Evolutionary conservation across 2,888 invertebrate genomes (phyloP), one percentile per base, ranked within the genome.

Genomic region (Eupithecia subfuscata): DNA sequence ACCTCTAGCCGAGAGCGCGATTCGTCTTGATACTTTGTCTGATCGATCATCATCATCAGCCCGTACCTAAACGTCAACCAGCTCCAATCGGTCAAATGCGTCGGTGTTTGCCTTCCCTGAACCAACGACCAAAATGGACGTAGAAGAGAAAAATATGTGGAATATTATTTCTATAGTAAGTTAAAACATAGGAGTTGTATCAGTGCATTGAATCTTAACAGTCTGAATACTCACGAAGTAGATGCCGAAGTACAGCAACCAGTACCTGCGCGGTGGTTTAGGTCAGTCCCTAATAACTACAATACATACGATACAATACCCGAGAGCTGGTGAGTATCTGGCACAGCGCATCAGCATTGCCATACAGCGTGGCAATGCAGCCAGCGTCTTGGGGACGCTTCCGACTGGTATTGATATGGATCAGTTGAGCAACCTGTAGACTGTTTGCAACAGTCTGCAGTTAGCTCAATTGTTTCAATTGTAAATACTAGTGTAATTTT

Each of bases 21-120:
- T 60, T 60, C 34, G 37, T 77, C 72, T 85, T 86, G 84, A 82
- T 82, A 81, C 81, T 83, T 82, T 63, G 65, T 60, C 60, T 6
- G 60, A 60, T 25, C 60, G 14, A 14, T 25, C 60, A 60, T 60
- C 60, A 25, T 60, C 25, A 60, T 60, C 14, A 60, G 25, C 25
- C 7, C 4, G 22, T 25, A n/a, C n/a, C n/a, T n/a, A 14, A 22
- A 22, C 56, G 60, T 60, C 25, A 60, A 25, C 12, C 22, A 56
- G 52, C n/a, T 56, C 52, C 52, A 22, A 22, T 56, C 9, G 52
- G 52, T 56, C 22, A 56, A 22, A 9, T 56, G n/a, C 11, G 52
- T 22, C 11, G 22, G 4, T n/a, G 7, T n/a, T 22, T 56, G 9
- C 52, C 9, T 56, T 4, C 22, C n/a, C 52, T 48, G n/a, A 48